These are phyloP conservation scores for Opisthocomus hoazin DNA, from an alignment of 2,113 vertebrate genomes.

Conservation along the genomic window DNA sequence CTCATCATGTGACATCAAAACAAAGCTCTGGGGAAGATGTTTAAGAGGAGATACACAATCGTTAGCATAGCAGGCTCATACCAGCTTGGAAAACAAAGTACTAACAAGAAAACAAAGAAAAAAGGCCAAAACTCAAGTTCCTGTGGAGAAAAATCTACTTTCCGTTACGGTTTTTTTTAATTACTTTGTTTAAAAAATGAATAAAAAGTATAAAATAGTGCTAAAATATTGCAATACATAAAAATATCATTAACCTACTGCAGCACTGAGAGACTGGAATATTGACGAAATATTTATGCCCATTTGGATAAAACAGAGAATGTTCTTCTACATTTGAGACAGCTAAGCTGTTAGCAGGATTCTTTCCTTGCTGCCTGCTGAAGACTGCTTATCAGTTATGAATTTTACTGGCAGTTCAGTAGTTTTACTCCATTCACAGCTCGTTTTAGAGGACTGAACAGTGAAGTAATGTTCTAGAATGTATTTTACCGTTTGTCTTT, in stretches of 20 bases:
- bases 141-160: neutral
- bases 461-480: neutral
- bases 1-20: conserved; percentile 16
- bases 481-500: neutral
- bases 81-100: neutral
- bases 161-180: neutral
- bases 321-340: neutral
- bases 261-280: neutral
- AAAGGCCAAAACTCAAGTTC: neutral
- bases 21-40: neutral
- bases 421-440: neutral
- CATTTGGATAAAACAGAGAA: neutral
- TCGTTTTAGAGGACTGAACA: neutral
- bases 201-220: neutral
- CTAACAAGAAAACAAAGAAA: neutral
- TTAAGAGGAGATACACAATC: neutral
- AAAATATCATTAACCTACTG: neutral
- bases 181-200: neutral
- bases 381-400: neutral
- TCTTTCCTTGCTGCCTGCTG: neutral
- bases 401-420: neutral
- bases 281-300: neutral
- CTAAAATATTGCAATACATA: neutral
- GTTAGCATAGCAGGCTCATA: neutral
- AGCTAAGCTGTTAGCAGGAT: neutral